Evolutionary conservation across 2,888 invertebrate genomes (phyloP).

Genomic region (Amiota mariae): DNA sequence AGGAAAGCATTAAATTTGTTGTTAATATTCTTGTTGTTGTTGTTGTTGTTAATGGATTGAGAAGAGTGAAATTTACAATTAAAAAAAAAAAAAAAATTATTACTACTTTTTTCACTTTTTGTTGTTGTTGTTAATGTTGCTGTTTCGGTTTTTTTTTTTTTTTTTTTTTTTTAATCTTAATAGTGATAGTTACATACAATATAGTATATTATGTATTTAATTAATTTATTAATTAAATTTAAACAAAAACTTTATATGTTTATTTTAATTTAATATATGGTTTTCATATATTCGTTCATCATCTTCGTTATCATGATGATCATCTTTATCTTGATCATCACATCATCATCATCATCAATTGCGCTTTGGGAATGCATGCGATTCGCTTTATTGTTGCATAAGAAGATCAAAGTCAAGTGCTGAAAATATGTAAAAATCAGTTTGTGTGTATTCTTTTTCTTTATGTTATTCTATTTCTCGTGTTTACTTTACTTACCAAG

Average conservation of each 20-base stretch:
- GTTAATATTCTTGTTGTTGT: no score
- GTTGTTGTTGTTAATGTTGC: no score
- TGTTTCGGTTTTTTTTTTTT: no score
- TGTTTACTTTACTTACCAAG: not conserved
- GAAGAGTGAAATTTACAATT: no score
- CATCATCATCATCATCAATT: not conserved
- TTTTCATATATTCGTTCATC: not conserved
- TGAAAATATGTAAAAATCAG: not conserved
- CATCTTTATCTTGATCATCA: not conserved
- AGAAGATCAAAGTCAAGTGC: not conserved
- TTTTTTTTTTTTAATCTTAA: no score
- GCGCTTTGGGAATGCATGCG: constrained; percentile 25
- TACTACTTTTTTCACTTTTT: no score
- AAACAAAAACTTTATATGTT: not conserved
- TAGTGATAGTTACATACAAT: constrained; percentile 1
- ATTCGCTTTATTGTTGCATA: not conserved
- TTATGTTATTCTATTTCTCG: no score
- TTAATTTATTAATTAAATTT: not conserved
- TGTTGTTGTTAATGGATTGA: no score
- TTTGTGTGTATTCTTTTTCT: no score
- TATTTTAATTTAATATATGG: no score
- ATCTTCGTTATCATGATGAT: not conserved
- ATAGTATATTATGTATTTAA: not conserved
- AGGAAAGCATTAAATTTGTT: no score
- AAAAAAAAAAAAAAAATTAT: no score